Evolutionary conservation across 2,888 invertebrate genomes (phyloP), one percentile per base, ranked within the genome.

Genomic region (Nasonovia ribisnigri): DNA sequence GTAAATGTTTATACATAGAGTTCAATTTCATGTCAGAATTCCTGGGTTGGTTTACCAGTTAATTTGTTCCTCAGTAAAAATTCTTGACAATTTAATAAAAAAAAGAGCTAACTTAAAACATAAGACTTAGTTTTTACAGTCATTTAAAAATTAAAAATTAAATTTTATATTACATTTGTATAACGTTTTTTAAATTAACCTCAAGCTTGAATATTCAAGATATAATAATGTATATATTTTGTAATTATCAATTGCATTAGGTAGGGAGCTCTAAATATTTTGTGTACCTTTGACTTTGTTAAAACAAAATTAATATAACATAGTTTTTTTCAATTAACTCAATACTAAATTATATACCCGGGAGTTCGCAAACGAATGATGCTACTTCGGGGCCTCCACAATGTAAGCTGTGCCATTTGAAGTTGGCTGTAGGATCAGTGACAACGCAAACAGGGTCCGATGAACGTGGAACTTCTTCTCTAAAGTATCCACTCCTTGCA

Each of bases 311-410:
- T 36, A 36, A 20, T 20, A n/a, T 20, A 36, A 6, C 8, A 36
- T 77, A 0, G 1, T 67, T 16, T 67, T 67, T 77, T 77, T 20
- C 11, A 26, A 36, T 36, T 1, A 36, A 36, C 8, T 36, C 8
- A 8, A 36, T 77, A 77, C 3, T 77, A 77, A 8, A 36, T 77
- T 77, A 0, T 36, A 20, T 36, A 98, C 98, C 97, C 95, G 97
- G 97, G 95, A 98, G 96, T 96, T 98, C 98, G 95, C 98, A 98
- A 94, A 98, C 97, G 95, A 98, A 98, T 16, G 98, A 97, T 1
- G 97, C 97, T 0, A 97, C 97, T 94, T 97, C 97, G 0, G 97
- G 97, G 48, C 97, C 98, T 24, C 97, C 97, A 95, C 98, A 98
- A 26, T 97, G 96, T 90, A 97, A 96, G 0, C 97, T 97, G 95